Evolutionary conservation across 2,113 vertebrate genomes (phyloP).

Genomic region (Forbesichthys agassizii): DNA sequence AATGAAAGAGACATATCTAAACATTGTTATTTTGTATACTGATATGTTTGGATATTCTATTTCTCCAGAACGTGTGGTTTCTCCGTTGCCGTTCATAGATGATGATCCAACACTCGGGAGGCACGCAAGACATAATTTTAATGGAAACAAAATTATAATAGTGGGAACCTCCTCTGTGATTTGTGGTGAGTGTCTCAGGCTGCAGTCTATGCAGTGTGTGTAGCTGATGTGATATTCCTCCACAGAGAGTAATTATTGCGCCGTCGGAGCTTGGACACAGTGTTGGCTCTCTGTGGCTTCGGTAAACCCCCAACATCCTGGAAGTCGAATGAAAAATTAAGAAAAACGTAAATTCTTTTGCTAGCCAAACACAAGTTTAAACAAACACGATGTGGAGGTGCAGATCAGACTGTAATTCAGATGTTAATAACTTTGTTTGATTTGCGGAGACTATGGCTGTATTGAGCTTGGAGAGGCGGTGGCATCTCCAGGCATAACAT

Average conservation of each 20-base stretch:
- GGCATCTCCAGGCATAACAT: slow-evolving; percentile 16
- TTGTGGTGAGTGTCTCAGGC: slow-evolving; percentile 61
- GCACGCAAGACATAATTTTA: slow-evolving; percentile 63
- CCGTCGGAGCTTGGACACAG: slow-evolving; percentile 31
- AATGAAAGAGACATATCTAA: slow-evolving; percentile 47
- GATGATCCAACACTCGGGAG: slow-evolving; percentile 48
- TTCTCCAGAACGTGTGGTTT: slow-evolving; percentile 57
- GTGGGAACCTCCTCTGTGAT: slow-evolving; percentile 59
- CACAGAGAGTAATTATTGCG: slow-evolving; percentile 31
- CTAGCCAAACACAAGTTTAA: slow-evolving; percentile 39
- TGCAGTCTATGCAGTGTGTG: slow-evolving; percentile 19
- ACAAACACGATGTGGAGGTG: slow-evolving; percentile 50
- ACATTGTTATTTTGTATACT: slow-evolving; percentile 64
- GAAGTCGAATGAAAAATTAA: slow-evolving; percentile 32
- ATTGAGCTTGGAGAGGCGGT: slow-evolving; percentile 8
- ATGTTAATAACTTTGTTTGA: slow-evolving; percentile 9
- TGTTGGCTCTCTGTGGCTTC: slow-evolving; percentile 24
- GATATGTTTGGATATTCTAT: slow-evolving; percentile 60
- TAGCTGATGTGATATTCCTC: slow-evolving; percentile 30
- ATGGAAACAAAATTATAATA: slow-evolving; percentile 67
- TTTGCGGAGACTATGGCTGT: slow-evolving; percentile 4
- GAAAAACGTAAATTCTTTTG: slow-evolving; percentile 26
- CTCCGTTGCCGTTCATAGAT: slow-evolving; percentile 38
- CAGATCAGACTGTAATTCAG: slow-evolving; percentile 18
- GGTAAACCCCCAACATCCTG: slow-evolving; percentile 40